Base-by-base conservation (phyloP, 1,140 invertebrate genomes). In the Galleria mellonella region DNA sequence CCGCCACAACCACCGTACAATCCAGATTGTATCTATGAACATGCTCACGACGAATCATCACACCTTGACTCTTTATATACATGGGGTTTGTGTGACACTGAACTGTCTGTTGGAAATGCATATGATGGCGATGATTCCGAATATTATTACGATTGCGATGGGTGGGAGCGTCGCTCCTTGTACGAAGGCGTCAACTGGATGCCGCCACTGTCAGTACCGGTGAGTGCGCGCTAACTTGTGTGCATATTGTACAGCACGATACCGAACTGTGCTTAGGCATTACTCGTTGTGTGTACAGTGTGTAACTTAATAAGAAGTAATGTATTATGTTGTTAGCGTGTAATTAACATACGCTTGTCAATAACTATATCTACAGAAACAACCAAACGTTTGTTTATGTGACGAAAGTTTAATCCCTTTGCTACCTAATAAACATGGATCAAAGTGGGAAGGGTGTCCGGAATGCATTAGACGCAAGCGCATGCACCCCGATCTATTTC, bases 401-500 rank as follows among this genome's bases (percentile, higher is more conserved):
- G 44, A 58, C 43, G 17, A 53, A 59, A 49, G 28, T 40, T 48
- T 56, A 42, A 55, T 59, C 57, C 31, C 53, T 55, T 43, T 60
- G 64, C 54, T 51, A 47, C 40, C 13, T 40, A 58, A 54, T 67
- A 66, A 72, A 62, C 28, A 27, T 33, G 55, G 59, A 70, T 72
- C 59, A 77, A 77, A 67, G 62, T 50, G 65, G 48, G 57, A 72
- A 74, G 62, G 60, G 60, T 62, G 68, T 69, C 47, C 63, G 65
- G 63, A 72, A 74, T 76, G 75, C 63, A 70, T 59, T 65, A 70
- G 54, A 60, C 72, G 69, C 17, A 23, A 23, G 17, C 17, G 17
- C 61, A 63, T 63, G 59, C 60, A 66, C 58, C 58, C 54, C 56
- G 65, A 72, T 83, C 82, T 83, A 83, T 83, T 83, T 83, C 70